phyloP scores from a whole-genome alignment of 2,888 invertebrate genomes.

The Cotesia congregata region DNA sequence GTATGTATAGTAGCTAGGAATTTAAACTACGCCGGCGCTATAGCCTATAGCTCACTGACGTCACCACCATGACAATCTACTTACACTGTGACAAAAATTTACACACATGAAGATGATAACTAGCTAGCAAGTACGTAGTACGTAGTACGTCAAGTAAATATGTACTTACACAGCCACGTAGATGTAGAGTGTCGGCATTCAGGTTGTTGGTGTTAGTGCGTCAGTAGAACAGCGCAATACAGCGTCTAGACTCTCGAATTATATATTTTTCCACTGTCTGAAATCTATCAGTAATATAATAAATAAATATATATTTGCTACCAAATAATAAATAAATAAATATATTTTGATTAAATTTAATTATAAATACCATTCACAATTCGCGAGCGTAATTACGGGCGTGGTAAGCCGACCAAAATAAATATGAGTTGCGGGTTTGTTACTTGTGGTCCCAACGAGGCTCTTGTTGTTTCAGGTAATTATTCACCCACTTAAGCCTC shows the following conservation, averaged over 20 bases:
- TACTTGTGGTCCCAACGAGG: slow-evolving; percentile 95
- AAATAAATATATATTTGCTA: neutral
- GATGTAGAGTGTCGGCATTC: neutral
- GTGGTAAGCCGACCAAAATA: slow-evolving; percentile 34
- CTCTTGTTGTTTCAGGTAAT: slow-evolving; percentile 92
- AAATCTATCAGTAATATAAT: neutral
- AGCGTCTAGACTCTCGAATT: neutral
- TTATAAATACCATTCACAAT: slow-evolving; percentile 19
- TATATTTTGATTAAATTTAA: neutral
- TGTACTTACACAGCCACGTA: neutral
- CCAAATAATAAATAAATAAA: neutral
- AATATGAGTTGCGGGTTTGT: slow-evolving; percentile 89
- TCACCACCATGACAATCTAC: slow-evolving; percentile 13
- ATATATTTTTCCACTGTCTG: neutral
- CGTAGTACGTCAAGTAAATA: neutral
- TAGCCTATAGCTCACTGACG: slow-evolving; percentile 12
- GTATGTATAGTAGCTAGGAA: neutral
- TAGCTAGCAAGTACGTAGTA: no score
- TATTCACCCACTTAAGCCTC: slow-evolving; percentile 2
- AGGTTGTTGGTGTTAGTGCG: neutral
- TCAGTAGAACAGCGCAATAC: neutral
- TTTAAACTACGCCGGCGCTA: slow-evolving; percentile 22
- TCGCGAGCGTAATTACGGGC: slow-evolving; percentile 25
- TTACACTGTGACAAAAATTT: neutral
- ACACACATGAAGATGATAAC: neutral